Base-by-base conservation (phyloP, 2,113 vertebrate genomes). In the Lonchura striata region DNA sequence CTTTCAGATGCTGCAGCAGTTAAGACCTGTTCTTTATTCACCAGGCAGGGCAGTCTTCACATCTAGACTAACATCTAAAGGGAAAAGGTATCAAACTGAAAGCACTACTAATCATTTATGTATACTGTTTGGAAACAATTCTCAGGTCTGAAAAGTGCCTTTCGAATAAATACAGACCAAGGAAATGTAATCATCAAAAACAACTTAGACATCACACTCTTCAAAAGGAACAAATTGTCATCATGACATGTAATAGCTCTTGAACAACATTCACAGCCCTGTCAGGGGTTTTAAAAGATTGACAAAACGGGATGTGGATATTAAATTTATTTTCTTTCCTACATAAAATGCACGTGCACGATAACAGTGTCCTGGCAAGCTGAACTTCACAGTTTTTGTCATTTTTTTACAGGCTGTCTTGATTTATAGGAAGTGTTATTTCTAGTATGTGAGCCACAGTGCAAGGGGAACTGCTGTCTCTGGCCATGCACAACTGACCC, bases 211-310 rank as follows among this genome's bases (percentile, higher is more conserved):
- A 78, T 86, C 86, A 86, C 50, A 44, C 22, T 94, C 80, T 94
- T 92, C 91, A 96, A 90, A 96, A 95, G 81, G 49, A 95, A 92
- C 69, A 92, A 96, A 91, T 87, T 89, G 69, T 57, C 74, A 88
- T 91, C 83, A 69, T 2, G 17, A 89, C 71, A 80, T 63, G 31
- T 85, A 92, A 93, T 65, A 90, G 50, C 41, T 92, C 83, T 92
- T 75, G 68, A 96, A 72, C 37, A 95, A 71, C 2, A 4, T 90
- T 86, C 92, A 86, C 63, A 71, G 70, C n/a, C 59, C 72, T 87
- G 82, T 74, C 88, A 94, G 44, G 33, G 20, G 18, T 50, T 90
- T 90, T 74, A 75, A 94, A 92, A 95, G 80, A 88, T 3, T 92
- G 89, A 86, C 52, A 82, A 91, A 95, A 74, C 0, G 2, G 14